Evolutionary conservation across 1,140 invertebrate species (phyloP), one percentile per base, ranked within the genome.

Genomic region (Ceratina australensis): DNA sequence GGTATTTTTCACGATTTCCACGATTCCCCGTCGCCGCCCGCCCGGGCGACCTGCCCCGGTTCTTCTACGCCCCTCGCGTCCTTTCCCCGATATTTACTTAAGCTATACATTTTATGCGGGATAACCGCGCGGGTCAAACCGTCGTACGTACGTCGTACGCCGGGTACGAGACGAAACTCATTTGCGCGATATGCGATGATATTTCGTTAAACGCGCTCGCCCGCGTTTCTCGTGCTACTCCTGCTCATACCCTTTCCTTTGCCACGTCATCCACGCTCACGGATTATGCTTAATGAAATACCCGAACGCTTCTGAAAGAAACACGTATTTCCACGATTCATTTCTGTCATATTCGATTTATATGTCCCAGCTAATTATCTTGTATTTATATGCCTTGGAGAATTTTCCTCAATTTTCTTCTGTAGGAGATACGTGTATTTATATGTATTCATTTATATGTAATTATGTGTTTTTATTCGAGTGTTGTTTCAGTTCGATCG

Each of bases 1-100:
- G 83, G 65, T 82, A 82, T 86, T 82, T 86, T 86, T 86, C 84
- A 82, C 83, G 77, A 85, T 85, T 86, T 85, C 60, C 72, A 61
- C 65, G 77, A 85, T 82, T 72, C 74, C 72, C 28, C 72, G 20
- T 7, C 33, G 33, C 33, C 33, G 33, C 59, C 49, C 57, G 33
- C 65, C 65, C 52, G 47, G n/a, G n/a, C 67, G 15, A 15, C 50
- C 52, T 59, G 59, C 26, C 47, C 61, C 60, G 42, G 24, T 68
- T 54, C 52, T 8, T 80, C 59, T 59, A 76, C 61, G 72, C 74
- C 79, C 79, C 74, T 63, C 74, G n/a, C 60, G 79, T 78, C 74
- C 79, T 72, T 77, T 67, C 65, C 69, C 73, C 72, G 80, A 80
- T 82, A 80, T 82, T 84, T 82, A 77, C 75, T 86, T 80, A 42